Evolutionary conservation across 2,888 invertebrate genomes (phyloP).

Genomic region (Melipona bicolor): DNA sequence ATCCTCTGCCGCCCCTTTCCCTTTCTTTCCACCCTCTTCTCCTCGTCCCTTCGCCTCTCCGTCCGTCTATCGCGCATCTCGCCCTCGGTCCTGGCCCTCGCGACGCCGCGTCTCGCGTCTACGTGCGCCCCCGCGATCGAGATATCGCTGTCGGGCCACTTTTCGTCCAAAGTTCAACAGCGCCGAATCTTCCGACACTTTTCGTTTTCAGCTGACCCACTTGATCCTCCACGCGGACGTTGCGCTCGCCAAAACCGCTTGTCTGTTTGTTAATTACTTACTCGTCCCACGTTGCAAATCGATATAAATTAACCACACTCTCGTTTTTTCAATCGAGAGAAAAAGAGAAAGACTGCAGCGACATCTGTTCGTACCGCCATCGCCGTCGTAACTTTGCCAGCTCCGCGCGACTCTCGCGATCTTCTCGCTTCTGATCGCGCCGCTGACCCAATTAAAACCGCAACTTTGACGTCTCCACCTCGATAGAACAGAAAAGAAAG

Average conservation of each 20-base stretch:
- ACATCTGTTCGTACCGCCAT: no score
- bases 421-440: not conserved
- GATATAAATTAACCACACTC: no score
- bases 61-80: conserved; percentile 40
- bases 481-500: no score
- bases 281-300: no score
- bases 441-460: conserved; percentile 39
- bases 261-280: no score
- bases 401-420: not conserved
- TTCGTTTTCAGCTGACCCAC: conserved; percentile 27
- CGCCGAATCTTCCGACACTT: not conserved
- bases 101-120: conserved; percentile 41
- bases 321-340: no score
- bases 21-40: conserved; percentile 25
- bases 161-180: not conserved
- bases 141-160: conserved; percentile 22
- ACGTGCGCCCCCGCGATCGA: conserved; percentile 34
- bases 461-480: not conserved
- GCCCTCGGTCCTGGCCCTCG: conserved; percentile 2
- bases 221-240: not conserved
- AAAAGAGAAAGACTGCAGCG: no score
- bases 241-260: no score
- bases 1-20: conserved; percentile 56
- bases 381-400: no score
- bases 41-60: conserved; percentile 37